Evolutionary conservation across 2,797 vertebrate genomes (phyloP).

Genomic region (Lacerta bilineata): DNA sequence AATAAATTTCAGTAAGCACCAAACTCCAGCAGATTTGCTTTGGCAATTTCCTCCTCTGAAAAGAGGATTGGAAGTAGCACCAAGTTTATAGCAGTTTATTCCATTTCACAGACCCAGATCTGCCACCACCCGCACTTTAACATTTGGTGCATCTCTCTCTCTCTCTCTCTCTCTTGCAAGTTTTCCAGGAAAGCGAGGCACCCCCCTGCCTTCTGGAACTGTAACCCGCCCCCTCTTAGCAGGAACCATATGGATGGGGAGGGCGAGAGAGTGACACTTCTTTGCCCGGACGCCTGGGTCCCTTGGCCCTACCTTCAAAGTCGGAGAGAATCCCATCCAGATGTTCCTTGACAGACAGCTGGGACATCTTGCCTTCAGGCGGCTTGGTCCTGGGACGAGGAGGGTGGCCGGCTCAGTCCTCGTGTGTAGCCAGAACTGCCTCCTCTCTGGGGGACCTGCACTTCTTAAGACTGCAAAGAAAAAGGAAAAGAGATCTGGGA

Average conservation of each 20-base stretch:
- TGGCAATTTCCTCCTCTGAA: too few species aligned
- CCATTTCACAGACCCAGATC: background rate
- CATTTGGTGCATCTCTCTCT: background rate
- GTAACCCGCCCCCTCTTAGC: background rate
- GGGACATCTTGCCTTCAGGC: conserved; percentile 81
- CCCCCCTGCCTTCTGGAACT: too few species aligned
- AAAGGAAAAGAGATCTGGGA: too few species aligned
- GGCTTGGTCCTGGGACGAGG: too few species aligned
- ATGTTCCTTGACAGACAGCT: conserved; percentile 88
- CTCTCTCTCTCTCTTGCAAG: too few species aligned
- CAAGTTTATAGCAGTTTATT: too few species aligned
- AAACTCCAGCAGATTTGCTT: background rate
- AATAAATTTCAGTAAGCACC: background rate
- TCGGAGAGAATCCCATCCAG: conserved; percentile 91
- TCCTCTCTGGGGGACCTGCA: background rate
- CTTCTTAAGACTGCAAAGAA: background rate
- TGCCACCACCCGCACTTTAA: too few species aligned
- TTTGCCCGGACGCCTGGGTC: too few species aligned
- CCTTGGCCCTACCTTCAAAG: conserved; percentile 86
- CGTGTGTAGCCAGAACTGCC: background rate
- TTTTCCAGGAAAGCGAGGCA: background rate
- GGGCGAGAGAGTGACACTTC: too few species aligned
- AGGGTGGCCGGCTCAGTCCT: background rate
- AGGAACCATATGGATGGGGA: too few species aligned
- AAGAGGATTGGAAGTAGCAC: background rate